Percentiles rank a stretch among this genome's conserved stretches.
Conservation (phyloP, 2,797 vertebrate species). For the Eurystomus glaucurus region DNA sequence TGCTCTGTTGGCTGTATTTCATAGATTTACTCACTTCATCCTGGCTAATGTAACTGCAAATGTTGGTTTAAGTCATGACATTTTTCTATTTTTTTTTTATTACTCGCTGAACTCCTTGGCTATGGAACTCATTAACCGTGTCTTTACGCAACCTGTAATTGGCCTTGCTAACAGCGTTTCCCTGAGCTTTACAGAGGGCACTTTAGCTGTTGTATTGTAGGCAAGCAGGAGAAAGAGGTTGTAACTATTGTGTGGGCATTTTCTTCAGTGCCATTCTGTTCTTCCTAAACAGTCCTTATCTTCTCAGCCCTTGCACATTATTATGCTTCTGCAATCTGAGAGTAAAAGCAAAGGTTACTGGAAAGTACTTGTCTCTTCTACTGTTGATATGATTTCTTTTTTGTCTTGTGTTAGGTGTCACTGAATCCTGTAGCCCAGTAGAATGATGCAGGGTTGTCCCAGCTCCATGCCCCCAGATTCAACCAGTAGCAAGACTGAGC, state of each 20-base stretch:
- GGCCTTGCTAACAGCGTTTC: background rate
- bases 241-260: background rate
- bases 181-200: background rate
- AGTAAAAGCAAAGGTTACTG: background rate
- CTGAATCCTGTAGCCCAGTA: background rate
- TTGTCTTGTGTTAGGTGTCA: background rate
- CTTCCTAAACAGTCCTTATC: background rate
- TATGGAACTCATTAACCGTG: slow-evolving; percentile 21
- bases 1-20: slow-evolving; percentile 19
- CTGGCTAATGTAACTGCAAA: slow-evolving; percentile 35
- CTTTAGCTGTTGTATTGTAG: background rate
- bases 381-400: background rate
- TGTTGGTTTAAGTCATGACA: background rate
- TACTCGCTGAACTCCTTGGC: background rate
- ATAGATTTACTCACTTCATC: slow-evolving; percentile 55
- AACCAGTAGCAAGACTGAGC: background rate
- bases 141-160: background rate
- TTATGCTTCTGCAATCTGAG: background rate
- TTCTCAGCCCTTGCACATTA: background rate
- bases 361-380: background rate
- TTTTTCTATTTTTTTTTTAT: background rate
- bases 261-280: background rate
- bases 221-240: background rate
- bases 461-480: background rate
- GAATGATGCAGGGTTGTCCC: background rate